Evolutionary conservation across 2,113 vertebrate species (phyloP).

Genomic region (Castor canadensis): DNA sequence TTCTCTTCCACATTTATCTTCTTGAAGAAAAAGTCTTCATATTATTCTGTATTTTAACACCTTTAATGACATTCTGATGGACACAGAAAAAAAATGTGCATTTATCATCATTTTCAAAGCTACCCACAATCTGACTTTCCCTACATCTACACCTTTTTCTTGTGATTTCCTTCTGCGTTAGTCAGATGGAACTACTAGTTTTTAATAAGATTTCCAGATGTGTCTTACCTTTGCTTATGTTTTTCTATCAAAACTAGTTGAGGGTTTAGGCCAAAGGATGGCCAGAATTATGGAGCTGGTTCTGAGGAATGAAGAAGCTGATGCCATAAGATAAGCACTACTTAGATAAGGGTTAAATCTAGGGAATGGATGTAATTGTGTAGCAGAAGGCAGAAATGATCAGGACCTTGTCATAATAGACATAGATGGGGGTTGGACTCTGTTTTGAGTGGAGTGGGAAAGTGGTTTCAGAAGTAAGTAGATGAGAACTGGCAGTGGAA

Average conservation of each 20-base stretch:
- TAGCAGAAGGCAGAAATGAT: slow-evolving; percentile 27
- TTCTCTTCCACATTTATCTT: background rate
- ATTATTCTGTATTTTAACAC: background rate
- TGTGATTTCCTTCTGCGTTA: background rate
- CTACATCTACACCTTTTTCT: background rate
- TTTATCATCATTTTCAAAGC: slow-evolving; percentile 13
- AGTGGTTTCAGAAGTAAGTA: background rate
- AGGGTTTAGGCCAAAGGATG: background rate
- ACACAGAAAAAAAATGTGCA: background rate
- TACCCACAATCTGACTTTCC: background rate
- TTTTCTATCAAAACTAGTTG: slow-evolving; percentile 17
- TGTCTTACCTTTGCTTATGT: background rate
- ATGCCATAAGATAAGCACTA: background rate
- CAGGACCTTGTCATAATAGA: background rate
- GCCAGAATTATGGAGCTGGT: background rate
- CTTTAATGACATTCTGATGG: background rate
- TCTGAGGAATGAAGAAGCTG: background rate
- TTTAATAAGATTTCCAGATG: background rate
- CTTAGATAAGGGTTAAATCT: slow-evolving; percentile 2
- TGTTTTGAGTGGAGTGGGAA: background rate
- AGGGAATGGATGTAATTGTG: background rate
- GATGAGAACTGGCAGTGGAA: background rate
- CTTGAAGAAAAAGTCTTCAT: background rate
- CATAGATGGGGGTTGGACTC: background rate
- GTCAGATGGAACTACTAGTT: background rate